A percentile compares a stretch with the other conserved stretches of the same genome.
Evolutionary conservation across 2,797 vertebrate species (phyloP).

Genomic region (Cossypha dichroa): DNA sequence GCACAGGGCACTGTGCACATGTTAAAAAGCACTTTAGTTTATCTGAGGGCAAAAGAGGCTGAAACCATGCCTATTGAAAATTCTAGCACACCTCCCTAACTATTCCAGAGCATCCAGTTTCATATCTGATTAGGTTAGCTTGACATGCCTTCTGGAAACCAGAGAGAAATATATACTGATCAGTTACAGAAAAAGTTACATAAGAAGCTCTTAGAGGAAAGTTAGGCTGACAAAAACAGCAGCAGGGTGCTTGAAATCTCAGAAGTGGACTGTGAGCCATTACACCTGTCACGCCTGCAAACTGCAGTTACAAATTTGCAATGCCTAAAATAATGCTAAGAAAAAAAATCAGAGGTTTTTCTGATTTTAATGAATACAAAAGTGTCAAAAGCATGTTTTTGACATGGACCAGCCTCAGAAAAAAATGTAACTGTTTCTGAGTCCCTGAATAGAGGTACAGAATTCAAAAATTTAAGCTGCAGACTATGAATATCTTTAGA

Average conservation of each 20-base stretch:
- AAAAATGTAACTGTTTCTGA: background rate
- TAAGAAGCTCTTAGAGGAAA: background rate
- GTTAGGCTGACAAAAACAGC: constrained; percentile 8
- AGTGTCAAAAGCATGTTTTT: fast-evolving
- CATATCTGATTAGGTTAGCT: background rate
- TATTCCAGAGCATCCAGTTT: background rate
- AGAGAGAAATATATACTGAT: background rate
- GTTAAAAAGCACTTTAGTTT: background rate
- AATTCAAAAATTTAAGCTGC: background rate
- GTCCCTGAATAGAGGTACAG: background rate
- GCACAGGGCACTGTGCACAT: background rate
- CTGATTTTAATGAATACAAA: background rate
- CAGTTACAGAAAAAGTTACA: background rate
- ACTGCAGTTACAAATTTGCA: background rate
- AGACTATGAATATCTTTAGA: background rate
- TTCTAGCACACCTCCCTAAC: background rate
- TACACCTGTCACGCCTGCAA: background rate
- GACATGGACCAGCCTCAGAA: background rate
- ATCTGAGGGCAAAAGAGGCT: background rate
- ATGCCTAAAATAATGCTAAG: background rate
- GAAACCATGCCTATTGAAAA: background rate
- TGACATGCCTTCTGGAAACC: constrained; percentile 21
- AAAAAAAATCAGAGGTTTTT: background rate
- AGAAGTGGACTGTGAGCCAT: background rate
- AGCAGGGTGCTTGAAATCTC: background rate